These are phyloP conservation scores for Conomelus anceps DNA, from an alignment of 2,888 invertebrate genomes.

Conservation along the genomic window DNA sequence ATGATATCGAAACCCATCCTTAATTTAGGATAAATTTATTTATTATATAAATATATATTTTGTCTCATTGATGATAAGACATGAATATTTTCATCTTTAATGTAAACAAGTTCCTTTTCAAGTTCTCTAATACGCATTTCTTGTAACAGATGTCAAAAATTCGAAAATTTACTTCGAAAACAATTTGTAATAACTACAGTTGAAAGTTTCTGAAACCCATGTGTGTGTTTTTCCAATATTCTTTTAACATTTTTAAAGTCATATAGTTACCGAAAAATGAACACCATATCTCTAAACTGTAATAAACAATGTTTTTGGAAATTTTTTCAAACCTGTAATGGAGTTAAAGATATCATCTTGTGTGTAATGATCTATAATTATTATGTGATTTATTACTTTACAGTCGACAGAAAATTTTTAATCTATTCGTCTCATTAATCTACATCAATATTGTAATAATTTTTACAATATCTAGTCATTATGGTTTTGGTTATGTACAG, in stretches of 20 bases:
- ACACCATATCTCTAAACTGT: not conserved
- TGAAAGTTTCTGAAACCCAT: too few relatives aligned
- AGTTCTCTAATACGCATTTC: not conserved
- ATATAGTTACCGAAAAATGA: slow-evolving; percentile 5
- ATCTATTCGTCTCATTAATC: slow-evolving; percentile 19
- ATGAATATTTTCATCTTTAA: slow-evolving; percentile 20
- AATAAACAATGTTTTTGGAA: not conserved
- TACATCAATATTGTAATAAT: slow-evolving; percentile 17
- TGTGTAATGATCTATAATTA: slow-evolving; percentile 12
- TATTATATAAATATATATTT: not conserved
- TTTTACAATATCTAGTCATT: slow-evolving; percentile 24
- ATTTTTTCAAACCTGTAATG: not conserved
- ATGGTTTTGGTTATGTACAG: slow-evolving; percentile 25
- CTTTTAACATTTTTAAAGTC: too few relatives aligned
- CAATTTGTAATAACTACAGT: not conserved
- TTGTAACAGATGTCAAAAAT: slow-evolving; percentile 5
- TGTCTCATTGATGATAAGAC: not conserved
- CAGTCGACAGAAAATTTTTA: slow-evolving; percentile 1
- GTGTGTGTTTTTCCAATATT: too few relatives aligned
- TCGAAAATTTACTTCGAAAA: not conserved
- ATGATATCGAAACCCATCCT: slow-evolving; percentile 22
- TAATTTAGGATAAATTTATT: slow-evolving; percentile 20
- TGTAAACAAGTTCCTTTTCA: slow-evolving; percentile 28
- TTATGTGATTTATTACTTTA: slow-evolving; percentile 1
- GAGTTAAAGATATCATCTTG: not conserved